Base-by-base conservation (phyloP, 2,888 invertebrate genomes). In the Microdon myrmicae region DNA sequence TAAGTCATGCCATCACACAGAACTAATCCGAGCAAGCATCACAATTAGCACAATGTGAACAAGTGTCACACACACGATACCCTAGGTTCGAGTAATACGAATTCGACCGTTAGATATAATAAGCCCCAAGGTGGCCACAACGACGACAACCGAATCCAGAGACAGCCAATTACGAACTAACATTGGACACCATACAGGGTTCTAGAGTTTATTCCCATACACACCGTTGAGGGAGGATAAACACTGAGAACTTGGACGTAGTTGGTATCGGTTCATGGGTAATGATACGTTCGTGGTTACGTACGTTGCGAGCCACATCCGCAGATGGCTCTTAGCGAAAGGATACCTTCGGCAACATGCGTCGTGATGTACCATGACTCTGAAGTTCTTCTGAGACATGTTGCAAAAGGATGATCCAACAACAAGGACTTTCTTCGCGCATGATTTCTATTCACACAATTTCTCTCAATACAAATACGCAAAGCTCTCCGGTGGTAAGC, bases 1-100 rank as follows among this genome's bases (percentile, higher is more conserved):
- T 10, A 34, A 45, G 39, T 43, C 31, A 43, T 55, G 47, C 32
- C 25, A 39, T 38, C 8, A 4, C 16, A 25, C 13, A 8, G 13
- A 9, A 32, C 13, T 29, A 38, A 35, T 39, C 38, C 39, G 38
- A 26, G 5, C 25, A 32, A 55, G 41, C 41, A 43, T 47, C 19
- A 45, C 43, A 20, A 32, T 51, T 47, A 64, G 49, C 64, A n/a
- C n/a, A 64, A 58, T 45, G 61, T 56, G 58, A 64, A 64, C 64
- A 64, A 64, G 64, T 64, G 58, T 58, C 64, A 58, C 43, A 43
- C 58, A 58, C 51, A n/a, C n/a, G n/a, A n/a, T n/a, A n/a, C n/a
- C n/a, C n/a, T n/a, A n/a, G n/a, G n/a, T 12, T 41, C 16, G n/a
- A 12, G 7, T 4, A 17, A 5, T 7, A 29, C 8, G 31, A 28